Base-by-base conservation (phyloP, 2,888 invertebrate species). In the Alsophila aescularia region DNA sequence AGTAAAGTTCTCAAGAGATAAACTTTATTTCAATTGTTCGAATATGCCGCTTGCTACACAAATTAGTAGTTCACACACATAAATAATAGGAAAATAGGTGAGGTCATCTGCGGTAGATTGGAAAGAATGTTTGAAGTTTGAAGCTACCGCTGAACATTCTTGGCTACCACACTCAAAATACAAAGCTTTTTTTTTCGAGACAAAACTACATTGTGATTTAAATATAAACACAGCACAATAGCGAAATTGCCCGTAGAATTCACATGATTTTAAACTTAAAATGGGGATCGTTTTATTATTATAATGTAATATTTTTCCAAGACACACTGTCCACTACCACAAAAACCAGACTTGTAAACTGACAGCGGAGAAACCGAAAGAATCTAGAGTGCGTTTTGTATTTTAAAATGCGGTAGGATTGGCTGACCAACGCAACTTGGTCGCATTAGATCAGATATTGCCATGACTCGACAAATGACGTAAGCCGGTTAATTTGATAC, bases 291-390 rank as follows among this genome's bases (percentile, higher is more conserved):
- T 68, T 59, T 36, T 58, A 47, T 51, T 62, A 53, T 61, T 55
- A 65, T 49, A 55, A 54, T 61, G 55, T 41, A 44, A 52, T 65
- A 65, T 58, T 57, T 64, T 32, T 62, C 61, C 63, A 72, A 72
- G 14, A 72, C 60, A 59, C 64, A 72, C 75, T 77, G 69, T 73
- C 79, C 77, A 73, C 66, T 68, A 8, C 5, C 9, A 9, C 7
- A 12, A 73, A 78, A 75, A 71, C 70, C 71, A 77, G 71, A 66
- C 68, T 74, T 71, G 70, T 70, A 77, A 77, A 75, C 78, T 82
- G 82, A 79, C 48, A 78, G 53, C 61, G 71, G 67, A 29, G 12
- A 45, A 58, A 37, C 48, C 50, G 21, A 45, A 50, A 27, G 14
- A 60, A 57, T 62, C n/a, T 62, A 64, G 3, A 5, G 24, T 69